A percentile compares a stretch with the other conserved stretches of the same genome.
phyloP scores from a whole-genome alignment of 2,797 vertebrate genomes.

The Ctenopoma kingsleyae region DNA sequence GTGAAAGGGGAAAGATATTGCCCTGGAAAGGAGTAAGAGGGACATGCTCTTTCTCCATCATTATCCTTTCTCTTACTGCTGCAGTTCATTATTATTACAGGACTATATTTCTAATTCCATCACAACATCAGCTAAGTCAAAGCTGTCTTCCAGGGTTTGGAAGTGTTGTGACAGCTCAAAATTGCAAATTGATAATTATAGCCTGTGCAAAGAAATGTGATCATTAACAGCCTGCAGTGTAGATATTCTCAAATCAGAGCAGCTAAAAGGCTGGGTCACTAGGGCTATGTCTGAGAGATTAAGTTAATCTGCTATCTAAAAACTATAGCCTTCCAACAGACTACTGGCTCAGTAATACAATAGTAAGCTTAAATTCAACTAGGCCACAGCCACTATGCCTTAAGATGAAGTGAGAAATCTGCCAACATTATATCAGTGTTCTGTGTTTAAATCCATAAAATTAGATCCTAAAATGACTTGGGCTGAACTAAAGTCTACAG shows the following conservation, averaged over 20 bases:
- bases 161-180: constrained; percentile 33
- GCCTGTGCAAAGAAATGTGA: constrained; percentile 19
- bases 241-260: constrained; percentile 50
- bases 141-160: constrained; percentile 43
- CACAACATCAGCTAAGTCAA: constrained; percentile 50
- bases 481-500: constrained; percentile 9
- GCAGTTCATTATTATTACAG: constrained; percentile 32
- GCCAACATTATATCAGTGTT: neutral
- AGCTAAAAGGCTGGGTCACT: constrained; percentile 56
- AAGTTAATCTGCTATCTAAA: constrained; percentile 66
- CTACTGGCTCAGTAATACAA: constrained; percentile 50
- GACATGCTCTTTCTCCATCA: constrained; percentile 9
- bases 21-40: constrained; percentile 39
- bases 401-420: constrained; percentile 17
- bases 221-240: constrained; percentile 33
- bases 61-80: constrained; percentile 21
- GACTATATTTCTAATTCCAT: constrained; percentile 60
- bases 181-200: constrained; percentile 57
- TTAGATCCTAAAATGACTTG: neutral
- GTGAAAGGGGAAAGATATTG: constrained; percentile 36
- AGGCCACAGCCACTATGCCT: constrained; percentile 20
- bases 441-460: constrained; percentile 8
- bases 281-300: constrained; percentile 67
- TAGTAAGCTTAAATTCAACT: constrained; percentile 49
- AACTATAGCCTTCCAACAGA: constrained; percentile 63